A percentile compares a stretch with the other conserved stretches of the same genome.
These are phyloP conservation scores for Zaprionus taronus DNA, from an alignment of 1,140 invertebrate genomes.

Conservation along the genomic window DNA sequence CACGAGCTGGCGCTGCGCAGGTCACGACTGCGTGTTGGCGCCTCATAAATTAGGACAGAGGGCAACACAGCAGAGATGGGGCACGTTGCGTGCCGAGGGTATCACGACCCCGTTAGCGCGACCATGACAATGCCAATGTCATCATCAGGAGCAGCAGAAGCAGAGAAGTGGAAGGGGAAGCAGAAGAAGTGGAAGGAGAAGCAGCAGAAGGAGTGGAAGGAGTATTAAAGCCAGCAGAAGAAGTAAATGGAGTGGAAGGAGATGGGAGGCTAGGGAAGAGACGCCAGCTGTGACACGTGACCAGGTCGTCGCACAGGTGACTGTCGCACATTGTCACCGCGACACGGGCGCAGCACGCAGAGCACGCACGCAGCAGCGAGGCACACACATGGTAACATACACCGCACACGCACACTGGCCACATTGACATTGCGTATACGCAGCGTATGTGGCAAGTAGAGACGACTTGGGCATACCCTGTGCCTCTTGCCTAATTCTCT, in stretches of 20 bases:
- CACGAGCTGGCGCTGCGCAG: neutral
- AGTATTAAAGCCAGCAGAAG: neutral
- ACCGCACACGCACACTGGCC: neutral
- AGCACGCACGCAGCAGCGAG: constrained; percentile 6
- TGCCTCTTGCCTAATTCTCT: neutral
- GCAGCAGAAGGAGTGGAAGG: neutral
- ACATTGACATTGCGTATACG: constrained; percentile 47
- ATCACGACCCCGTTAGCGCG: constrained; percentile 23
- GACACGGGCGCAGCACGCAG: constrained; percentile 1
- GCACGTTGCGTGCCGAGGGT: constrained; percentile 53
- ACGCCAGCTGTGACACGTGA: constrained; percentile 55
- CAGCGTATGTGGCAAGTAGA: constrained; percentile 1
- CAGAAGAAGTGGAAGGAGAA: neutral
- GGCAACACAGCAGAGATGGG: too few relatives aligned
- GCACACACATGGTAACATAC: constrained; percentile 4
- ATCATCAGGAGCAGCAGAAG: neutral
- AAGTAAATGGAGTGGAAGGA: neutral
- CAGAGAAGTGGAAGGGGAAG: neutral
- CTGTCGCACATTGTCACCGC: constrained; percentile 67
- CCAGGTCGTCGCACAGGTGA: constrained; percentile 45
- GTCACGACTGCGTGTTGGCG: constrained; percentile 51
- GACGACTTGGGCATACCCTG: neutral
- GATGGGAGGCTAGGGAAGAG: neutral
- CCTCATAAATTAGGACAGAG: constrained; percentile 62
- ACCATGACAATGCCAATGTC: constrained; percentile 7